A percentile compares a stretch with the other conserved stretches of the same genome.
Conservation (phyloP, 2,797 vertebrate genomes). For the Crenichthys baileyi region DNA sequence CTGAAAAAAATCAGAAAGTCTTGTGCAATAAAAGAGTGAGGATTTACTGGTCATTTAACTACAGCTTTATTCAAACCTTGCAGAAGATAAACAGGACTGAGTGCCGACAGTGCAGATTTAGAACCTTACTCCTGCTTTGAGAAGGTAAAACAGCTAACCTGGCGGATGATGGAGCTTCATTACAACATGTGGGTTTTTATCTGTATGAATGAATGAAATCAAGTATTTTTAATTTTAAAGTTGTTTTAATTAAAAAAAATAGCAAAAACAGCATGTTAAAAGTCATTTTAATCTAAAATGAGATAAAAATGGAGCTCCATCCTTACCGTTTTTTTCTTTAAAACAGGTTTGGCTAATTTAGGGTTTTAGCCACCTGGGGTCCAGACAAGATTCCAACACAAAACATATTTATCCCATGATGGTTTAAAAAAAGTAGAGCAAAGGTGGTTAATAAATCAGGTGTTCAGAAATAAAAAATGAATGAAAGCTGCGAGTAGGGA, state of each 20-base stretch:
- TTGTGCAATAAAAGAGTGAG: too few relatives aligned
- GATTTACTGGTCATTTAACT: too few relatives aligned
- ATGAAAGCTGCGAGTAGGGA: background rate
- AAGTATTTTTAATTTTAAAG: too few relatives aligned
- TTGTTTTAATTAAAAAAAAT: background rate
- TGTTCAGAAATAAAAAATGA: background rate
- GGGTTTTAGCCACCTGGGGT: background rate
- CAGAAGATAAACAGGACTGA: too few relatives aligned
- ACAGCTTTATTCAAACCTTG: too few relatives aligned
- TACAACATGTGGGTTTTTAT: background rate
- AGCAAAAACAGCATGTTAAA: background rate
- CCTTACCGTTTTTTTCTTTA: background rate
- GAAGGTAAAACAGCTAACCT: too few relatives aligned
- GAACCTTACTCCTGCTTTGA: too few relatives aligned
- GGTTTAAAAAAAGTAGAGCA: background rate
- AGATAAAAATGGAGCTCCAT: background rate
- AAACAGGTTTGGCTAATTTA: background rate
- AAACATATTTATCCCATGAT: background rate
- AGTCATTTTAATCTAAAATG: background rate
- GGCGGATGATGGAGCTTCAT: background rate
- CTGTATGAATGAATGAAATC: background rate
- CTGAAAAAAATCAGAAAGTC: too few relatives aligned
- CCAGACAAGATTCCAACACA: background rate
- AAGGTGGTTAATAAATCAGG: background rate
- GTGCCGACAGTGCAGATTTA: too few relatives aligned